These are phyloP conservation scores for Sialis lutaria DNA, from an alignment of 2,888 invertebrate species.

Conservation along the genomic window DNA sequence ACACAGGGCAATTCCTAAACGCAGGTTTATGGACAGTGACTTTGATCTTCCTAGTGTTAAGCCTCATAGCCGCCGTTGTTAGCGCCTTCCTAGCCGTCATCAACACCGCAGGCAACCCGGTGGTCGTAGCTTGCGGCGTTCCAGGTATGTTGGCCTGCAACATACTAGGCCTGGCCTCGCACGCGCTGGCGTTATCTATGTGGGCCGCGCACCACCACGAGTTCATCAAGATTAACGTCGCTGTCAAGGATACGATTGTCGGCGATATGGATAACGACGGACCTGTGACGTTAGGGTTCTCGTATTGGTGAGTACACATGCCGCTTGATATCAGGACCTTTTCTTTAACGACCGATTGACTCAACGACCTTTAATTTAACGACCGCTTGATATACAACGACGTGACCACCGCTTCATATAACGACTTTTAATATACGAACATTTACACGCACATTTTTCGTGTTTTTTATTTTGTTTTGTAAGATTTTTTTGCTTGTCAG, in stretches of 20 bases:
- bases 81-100: slow-evolving; percentile 63
- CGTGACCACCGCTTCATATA: no score
- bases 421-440: no score
- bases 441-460: no score
- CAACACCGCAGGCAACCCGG: slow-evolving; percentile 60
- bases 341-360: no score
- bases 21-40: no score
- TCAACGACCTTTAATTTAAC: no score
- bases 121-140: slow-evolving; percentile 45
- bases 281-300: slow-evolving; percentile 23
- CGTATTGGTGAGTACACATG: slow-evolving; percentile 24
- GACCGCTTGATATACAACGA: no score
- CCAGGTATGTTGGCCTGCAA: slow-evolving; percentile 65
- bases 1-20: no score
- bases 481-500: no score
- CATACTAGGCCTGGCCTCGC: slow-evolving; percentile 29
- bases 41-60: slow-evolving; percentile 14
- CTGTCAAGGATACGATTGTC: slow-evolving; percentile 22
- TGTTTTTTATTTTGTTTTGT: no score
- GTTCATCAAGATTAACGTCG: slow-evolving; percentile 21
- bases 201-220: slow-evolving; percentile 24
- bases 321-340: slow-evolving; percentile 8
- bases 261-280: slow-evolving; percentile 17
- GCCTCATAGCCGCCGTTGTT: slow-evolving; percentile 49
- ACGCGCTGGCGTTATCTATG: slow-evolving; percentile 16